Conservation (phyloP, 1,140 invertebrate species). For the Rhynchophorus ferrugineus region DNA sequence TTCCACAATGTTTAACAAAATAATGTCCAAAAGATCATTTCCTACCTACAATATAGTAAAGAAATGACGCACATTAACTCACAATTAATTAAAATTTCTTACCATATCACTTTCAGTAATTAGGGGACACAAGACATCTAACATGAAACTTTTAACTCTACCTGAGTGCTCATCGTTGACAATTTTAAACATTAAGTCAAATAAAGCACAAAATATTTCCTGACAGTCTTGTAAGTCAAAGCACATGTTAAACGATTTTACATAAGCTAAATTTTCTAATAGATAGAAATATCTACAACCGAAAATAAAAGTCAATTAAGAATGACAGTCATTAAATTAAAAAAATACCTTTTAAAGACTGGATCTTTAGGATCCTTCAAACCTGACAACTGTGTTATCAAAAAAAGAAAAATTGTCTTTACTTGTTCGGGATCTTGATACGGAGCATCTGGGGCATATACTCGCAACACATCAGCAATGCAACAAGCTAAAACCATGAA, state of each 20-base stretch:
- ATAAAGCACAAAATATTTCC: constrained; percentile 91
- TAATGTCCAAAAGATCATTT: constrained; percentile 88
- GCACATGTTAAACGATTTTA: constrained; percentile 98
- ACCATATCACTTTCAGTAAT: constrained; percentile 94
- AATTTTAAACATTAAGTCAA: constrained; percentile 93
- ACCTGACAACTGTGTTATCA: constrained; percentile 90
- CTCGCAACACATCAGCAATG: constrained; percentile 91
- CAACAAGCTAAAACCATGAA: constrained; percentile 80
- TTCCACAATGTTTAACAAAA: constrained; percentile 91
- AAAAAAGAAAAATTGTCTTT: constrained; percentile 90
- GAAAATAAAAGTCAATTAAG: constrained; percentile 3
- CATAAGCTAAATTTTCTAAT: constrained; percentile 91
- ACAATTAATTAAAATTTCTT: constrained; percentile 45
- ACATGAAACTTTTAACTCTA: constrained; percentile 94
- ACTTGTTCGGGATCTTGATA: constrained; percentile 93
- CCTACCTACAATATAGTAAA: constrained; percentile 12
- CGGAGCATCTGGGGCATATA: constrained; percentile 98
- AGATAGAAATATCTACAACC: constrained; percentile 83
- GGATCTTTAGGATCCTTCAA: constrained; percentile 94
- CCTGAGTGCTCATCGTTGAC: constrained; percentile 93
- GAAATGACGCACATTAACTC: not conserved
- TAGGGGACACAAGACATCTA: constrained; percentile 88
- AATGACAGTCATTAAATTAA: constrained; percentile 20
- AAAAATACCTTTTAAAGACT: constrained; percentile 68
- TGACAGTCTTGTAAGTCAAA: constrained; percentile 96